Evolutionary conservation across 1,140 invertebrate species (phyloP), one percentile per base, ranked within the genome.

Genomic region (Drosophila subobscura): DNA sequence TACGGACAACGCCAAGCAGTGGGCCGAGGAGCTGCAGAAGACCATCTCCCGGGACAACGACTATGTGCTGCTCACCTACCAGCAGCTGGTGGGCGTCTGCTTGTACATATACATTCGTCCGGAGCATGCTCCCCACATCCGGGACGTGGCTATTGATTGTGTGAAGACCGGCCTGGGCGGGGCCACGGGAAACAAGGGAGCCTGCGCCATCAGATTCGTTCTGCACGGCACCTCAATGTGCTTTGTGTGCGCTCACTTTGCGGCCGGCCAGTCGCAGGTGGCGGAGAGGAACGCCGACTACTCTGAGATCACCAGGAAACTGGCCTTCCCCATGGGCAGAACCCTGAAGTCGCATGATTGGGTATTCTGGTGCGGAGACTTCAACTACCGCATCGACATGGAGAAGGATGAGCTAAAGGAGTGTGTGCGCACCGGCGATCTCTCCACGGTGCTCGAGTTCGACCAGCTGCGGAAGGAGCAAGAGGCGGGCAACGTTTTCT

Each of bases 291-390:
- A 99, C 92, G 97, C 96, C 12, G 98, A 99, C 92, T 99, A 98
- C 91, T 94, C 96, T 12, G 98, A 99, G 93, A 99, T 99, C 45
- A 97, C 96, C 0, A 94, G 96, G 70, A 99, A 98, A 93, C 94
- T 99, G 72, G 94, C 95, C 7, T 99, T 99, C 92, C 97, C 98
- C 7, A 97, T 98, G 96, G 97, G 97, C 23, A 93, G 97, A 64
- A 97, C 96, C 0, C 92, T 99, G 1, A 96, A 97, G 92, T 96
- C 97, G 10, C 99, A 99, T 91, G 99, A 99, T 93, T 99, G 98
- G 92, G 95, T 99, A 0, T 99, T 99, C 92, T 99, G 99, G 98
- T 98, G 98, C 92, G 99, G 99, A 0, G 99, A 99, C 93, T 99
- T 99, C 92, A 99, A 99, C 92, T 99, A 99, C 91, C 94, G 99